Evolutionary conservation across 2,113 vertebrate genomes (phyloP).

Genomic region (Xiphias gladius): DNA sequence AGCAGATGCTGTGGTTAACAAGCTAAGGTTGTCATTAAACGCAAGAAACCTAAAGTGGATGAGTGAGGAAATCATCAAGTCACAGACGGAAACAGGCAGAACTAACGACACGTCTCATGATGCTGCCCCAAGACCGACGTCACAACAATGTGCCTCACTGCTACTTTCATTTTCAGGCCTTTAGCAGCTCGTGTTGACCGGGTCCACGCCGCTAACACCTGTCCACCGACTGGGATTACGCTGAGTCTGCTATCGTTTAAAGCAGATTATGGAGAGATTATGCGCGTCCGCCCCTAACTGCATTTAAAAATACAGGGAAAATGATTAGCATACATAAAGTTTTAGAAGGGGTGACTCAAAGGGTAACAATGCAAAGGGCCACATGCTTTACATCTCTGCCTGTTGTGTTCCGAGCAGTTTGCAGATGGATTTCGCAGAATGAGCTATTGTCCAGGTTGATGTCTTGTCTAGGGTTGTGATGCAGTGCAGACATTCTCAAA

Average conservation of each 20-base stretch:
- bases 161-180: neutral
- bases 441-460: neutral
- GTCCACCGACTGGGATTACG: slow-evolving; percentile 1
- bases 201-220: neutral
- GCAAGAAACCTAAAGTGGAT: too few relatives aligned
- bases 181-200: neutral
- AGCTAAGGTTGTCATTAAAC: too few relatives aligned
- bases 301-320: neutral
- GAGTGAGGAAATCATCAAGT: too few relatives aligned
- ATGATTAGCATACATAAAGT: neutral
- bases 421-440: neutral
- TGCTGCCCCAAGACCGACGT: neutral
- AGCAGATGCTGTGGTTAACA: neutral
- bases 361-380: neutral
- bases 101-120: too few relatives aligned
- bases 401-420: neutral
- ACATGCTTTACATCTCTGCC: neutral
- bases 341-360: neutral
- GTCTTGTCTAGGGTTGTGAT: neutral
- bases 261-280: slow-evolving; percentile 28
- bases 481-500: neutral
- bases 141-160: neutral
- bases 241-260: slow-evolving; percentile 1
- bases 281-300: neutral
- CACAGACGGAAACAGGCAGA: too few relatives aligned